Base-by-base conservation (phyloP, 2,888 invertebrate species). In the Dioctria linearis region DNA sequence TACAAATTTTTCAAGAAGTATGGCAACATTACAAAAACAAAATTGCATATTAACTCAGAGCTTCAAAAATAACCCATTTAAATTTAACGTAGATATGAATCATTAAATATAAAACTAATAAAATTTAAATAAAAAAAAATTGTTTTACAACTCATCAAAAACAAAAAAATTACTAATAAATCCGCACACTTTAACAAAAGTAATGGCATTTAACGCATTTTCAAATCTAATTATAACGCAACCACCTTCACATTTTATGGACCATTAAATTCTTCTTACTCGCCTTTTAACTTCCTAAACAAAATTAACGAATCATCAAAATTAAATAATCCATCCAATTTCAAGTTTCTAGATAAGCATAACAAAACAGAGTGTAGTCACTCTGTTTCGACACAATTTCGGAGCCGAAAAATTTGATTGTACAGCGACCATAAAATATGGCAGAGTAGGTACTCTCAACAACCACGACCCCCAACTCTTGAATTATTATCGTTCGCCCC, bases 221-320 rank as follows among this genome's bases (percentile, higher is more conserved):
- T 51, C 51, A 69, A 69, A 69, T 69, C 69, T 49, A 69, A 69
- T 69, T 51, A 69, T 11, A 69, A 43, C 51, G 51, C 51, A 51
- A 69, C 49, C 25, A 9, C 69, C 51, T 54, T 39, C 25, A 69
- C 49, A 42, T 69, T 69, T 69, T 69, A 69, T 51, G 39, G 51
- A 11, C 39, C 54, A 69, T 69, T 49, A 69, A 69, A n/a, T 11
- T 25, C 51, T 51, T 13, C 40, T 25, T 61, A 43, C 25, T 57
- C 43, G 73, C 59, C 57, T 73, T 40, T 73, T 57, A 73, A 42
- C 40, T 73, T 73, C 25, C 57, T 73, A 42, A 73, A 57, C 57
- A 73, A 57, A 73, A 73, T 73, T 57, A 73, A 73, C 73, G 73
- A 73, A 73, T 59, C 73, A 57, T 73, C 73, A 73, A 73, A 73